Evolutionary conservation across 2,113 vertebrate genomes (phyloP), one percentile per base, ranked within the genome.

Genomic region (Halichoeres trimaculatus): DNA sequence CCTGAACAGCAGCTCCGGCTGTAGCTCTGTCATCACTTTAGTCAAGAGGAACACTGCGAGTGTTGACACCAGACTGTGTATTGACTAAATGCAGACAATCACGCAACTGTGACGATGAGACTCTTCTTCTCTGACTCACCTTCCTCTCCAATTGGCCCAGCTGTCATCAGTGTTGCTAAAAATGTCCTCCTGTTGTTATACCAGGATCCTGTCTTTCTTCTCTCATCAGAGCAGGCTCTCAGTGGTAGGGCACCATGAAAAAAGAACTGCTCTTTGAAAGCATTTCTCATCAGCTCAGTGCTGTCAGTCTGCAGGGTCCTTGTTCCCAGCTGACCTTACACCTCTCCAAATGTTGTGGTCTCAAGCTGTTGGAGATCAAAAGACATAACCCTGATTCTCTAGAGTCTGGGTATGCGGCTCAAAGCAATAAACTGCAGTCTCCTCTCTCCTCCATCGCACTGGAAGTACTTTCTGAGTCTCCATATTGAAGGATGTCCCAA

Each of bases 261-360:
- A 41, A 62, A 63, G 41, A 63, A 58, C 41, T 47, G 38, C 36
- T 35, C n/a, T 55, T 53, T 26, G 65, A 48, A 60, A 83, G 60
- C 38, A n/a, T 65, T 63, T 81, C 84, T 91, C 80, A 76, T 92
- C 89, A 89, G 66, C 48, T 14, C 75, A 74, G 53, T n/a, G 36
- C 48, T 83, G 78, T 82, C 70, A 52, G 74, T 80, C 66, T 72
- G 63, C 66, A 67, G 67, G 58, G 64, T 78, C 51, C 61, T 50
- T 26, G 58, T 47, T 77, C 17, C 74, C 72, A 57, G 3, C 71
- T 85, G 78, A 90, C 83, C 81, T 83, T 62, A 51, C 76, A 66
- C 74, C 71, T 61, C 69, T 52, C 26, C 80, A 60, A 71, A 55
- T 58, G 64, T 47, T 70, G 2, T 13, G 43, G 17, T 72, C 78